A percentile compares a stretch with the other conserved stretches of the same genome.
Evolutionary conservation across 2,797 vertebrate genomes (phyloP).

Genomic region (Margarornis squamiger): DNA sequence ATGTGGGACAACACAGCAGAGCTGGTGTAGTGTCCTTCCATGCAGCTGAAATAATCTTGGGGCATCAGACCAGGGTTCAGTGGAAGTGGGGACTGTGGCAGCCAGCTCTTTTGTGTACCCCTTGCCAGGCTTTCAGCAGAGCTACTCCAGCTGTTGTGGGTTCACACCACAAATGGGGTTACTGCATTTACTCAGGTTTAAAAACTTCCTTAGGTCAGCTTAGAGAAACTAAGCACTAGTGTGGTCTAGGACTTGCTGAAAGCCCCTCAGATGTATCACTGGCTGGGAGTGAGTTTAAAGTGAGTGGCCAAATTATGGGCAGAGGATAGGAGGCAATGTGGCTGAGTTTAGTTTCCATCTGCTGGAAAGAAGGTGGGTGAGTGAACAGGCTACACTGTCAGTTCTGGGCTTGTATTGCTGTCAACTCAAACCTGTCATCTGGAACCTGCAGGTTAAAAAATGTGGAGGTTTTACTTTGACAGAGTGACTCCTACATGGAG

Average conservation of each 20-base stretch:
- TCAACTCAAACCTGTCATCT: neutral
- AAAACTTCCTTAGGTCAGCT: neutral
- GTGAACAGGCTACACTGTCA: neutral
- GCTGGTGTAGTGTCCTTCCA: neutral
- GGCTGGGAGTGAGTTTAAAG: neutral
- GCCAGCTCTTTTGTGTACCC: neutral
- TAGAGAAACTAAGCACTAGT: neutral
- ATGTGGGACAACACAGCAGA: neutral
- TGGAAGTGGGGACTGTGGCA: neutral
- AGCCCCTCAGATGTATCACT: neutral
- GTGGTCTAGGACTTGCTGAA: neutral
- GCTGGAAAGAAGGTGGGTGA: neutral
- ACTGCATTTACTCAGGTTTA: neutral
- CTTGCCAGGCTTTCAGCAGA: neutral
- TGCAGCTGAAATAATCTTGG: neutral
- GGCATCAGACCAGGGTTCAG: neutral
- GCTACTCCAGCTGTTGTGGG: neutral
- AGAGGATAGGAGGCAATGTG: accelerated
- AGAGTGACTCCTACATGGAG: neutral
- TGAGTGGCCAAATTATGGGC: neutral
- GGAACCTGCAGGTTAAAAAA: neutral
- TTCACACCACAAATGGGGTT: neutral
- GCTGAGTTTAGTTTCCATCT: neutral
- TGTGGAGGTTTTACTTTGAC: neutral
- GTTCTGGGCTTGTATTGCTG: neutral